A percentile compares a stretch with the other conserved stretches of the same genome.
Evolutionary conservation across 2,113 vertebrate genomes (phyloP).

Genomic region (Nothobranchius furzeri): DNA sequence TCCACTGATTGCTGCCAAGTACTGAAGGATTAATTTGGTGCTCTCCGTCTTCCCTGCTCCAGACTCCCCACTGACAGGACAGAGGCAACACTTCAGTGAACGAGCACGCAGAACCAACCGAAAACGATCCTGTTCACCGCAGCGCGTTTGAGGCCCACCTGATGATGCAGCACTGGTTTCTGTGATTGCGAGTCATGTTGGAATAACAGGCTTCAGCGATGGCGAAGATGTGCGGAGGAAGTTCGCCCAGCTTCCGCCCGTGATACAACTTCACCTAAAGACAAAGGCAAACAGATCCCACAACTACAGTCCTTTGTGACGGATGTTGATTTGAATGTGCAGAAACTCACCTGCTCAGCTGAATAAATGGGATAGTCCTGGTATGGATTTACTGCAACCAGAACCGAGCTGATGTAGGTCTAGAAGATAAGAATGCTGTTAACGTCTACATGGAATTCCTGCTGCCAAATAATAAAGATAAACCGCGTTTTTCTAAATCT

Average conservation of each 20-base stretch:
- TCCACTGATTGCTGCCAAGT: constrained; percentile 89
- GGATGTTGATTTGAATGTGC: not conserved
- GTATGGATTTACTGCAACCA: constrained; percentile 94
- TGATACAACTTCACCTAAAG: constrained; percentile 80
- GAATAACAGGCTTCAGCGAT: constrained; percentile 89
- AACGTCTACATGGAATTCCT: not conserved
- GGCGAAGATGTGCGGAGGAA: constrained; percentile 91
- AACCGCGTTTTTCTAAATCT: not conserved
- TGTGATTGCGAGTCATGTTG: constrained; percentile 84
- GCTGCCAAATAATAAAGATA: not conserved
- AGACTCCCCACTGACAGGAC: constrained; percentile 87
- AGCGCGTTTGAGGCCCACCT: constrained; percentile 75
- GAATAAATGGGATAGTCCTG: constrained; percentile 87
- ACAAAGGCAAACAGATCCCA: not conserved
- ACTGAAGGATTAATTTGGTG: constrained; percentile 93
- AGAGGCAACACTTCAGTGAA: not conserved
- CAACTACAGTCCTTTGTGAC: too few relatives aligned
- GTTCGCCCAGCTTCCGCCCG: constrained; percentile 82
- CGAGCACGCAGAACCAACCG: not conserved
- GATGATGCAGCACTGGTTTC: constrained; percentile 93
- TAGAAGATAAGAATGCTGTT: constrained; percentile 43
- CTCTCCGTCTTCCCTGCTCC: constrained; percentile 96
- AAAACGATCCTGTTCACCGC: not conserved
- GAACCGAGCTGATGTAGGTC: constrained; percentile 92
- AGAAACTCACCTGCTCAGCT: constrained; percentile 80